Conservation (phyloP, 1,140 invertebrate species). For the Formica selysi region DNA sequence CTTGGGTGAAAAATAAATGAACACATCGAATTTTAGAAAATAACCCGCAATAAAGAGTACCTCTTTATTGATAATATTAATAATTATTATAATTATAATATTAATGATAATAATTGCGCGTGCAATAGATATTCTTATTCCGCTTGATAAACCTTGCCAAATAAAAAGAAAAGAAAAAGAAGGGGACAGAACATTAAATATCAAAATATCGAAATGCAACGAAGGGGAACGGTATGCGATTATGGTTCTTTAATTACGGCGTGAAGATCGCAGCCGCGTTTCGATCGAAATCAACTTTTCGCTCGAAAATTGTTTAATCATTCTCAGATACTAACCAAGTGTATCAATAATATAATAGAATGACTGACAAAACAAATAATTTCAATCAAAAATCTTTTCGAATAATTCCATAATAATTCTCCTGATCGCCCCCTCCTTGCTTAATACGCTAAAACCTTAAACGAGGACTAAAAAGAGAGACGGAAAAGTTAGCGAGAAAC, state of each 20-base stretch:
- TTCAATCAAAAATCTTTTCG: no score
- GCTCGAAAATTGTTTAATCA: no score
- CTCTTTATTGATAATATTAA: constrained; percentile 80
- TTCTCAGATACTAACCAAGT: no score
- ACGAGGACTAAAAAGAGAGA: constrained; percentile 39
- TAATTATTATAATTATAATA: constrained; percentile 77
- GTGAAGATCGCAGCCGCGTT: no score
- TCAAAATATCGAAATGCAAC: constrained; percentile 35
- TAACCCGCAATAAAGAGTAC: constrained; percentile 83
- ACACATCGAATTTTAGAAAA: constrained; percentile 78
- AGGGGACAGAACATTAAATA: constrained; percentile 66
- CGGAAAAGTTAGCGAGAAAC: constrained; percentile 41
- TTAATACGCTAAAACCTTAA: constrained; percentile 30
- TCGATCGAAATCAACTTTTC: no score
- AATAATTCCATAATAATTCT: no score
- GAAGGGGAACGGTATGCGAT: constrained; percentile 36
- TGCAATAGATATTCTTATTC: constrained; percentile 62
- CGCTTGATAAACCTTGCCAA: constrained; percentile 78
- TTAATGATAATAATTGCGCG: constrained; percentile 68
- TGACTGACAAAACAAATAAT: no score
- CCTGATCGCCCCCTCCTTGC: constrained; percentile 11
- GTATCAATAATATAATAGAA: no score
- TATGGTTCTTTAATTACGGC: no score
- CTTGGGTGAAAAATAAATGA: constrained; percentile 36
- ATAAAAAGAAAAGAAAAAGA: constrained; percentile 61